Base-by-base conservation (phyloP, 2,888 invertebrate genomes). In the Epicampocera succincta region DNA sequence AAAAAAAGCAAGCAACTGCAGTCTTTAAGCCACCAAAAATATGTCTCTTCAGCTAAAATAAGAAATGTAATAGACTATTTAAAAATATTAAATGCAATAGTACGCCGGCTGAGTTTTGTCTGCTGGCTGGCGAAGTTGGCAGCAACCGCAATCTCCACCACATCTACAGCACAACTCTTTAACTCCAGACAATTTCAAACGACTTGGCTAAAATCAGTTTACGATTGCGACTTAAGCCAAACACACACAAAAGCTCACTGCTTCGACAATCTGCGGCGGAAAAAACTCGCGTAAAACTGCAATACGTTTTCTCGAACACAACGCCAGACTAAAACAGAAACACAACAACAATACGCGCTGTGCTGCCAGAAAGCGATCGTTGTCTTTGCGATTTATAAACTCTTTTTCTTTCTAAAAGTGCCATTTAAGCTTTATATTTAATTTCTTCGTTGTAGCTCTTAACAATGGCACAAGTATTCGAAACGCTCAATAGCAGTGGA, bases 171-270 rank as follows among this genome's bases (percentile, higher is more conserved):
- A 44, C 25, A 17, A 5, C 21, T 29, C 42, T 75, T 42, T 52
- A 61, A 54, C 78, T 78, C 65, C 19, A 58, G 52, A 66, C 78
- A 66, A 78, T 58, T 52, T 60, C 40, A 65, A 60, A 54, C 60
- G 29, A 29, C 60, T 46, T 71, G 65, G n/a, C 42, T 66, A 54
- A 66, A 71, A 78, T 71, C 82, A 82, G 82, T 82, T 74, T 78
- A 38, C 66, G 65, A 50, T 78, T 71, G 82, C 74, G 71, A 71
- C 74, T 78, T 78, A 71, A 78, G 60, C 60, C 17, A 2, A 66
- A 65, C 33, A 66, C 74, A 74, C 65, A 74, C 56, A 65, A 33
- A 5, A 33, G 6, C 13, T 48, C 3, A 48, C 40, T 48, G 12
- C 48, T 58, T 25, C 29, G 11, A 3, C 11, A 4, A 17, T 17